Conservation (phyloP, 2,113 vertebrate species). For the Lagenorhynchus albirostris region DNA sequence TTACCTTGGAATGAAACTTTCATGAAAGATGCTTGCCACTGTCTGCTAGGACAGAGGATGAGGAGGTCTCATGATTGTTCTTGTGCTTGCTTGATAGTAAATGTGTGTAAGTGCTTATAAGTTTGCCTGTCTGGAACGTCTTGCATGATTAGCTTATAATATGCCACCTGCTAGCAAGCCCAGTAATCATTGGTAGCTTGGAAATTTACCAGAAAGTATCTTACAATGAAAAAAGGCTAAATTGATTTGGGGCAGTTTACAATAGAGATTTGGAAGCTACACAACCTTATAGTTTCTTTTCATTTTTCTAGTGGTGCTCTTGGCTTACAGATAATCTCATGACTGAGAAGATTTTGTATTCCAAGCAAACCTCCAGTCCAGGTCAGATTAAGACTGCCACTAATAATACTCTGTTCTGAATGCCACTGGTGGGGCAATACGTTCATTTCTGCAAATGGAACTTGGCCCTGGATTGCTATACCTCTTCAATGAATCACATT, state of each 20-base stretch:
- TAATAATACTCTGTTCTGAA: not conserved
- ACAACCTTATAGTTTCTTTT: not conserved
- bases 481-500: not conserved
- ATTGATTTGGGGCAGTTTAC: not conserved
- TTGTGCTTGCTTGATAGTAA: not conserved
- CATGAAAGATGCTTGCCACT: not conserved
- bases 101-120: not conserved
- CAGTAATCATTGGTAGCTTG: not conserved
- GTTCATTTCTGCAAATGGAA: not conserved
- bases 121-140: not conserved
- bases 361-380: not conserved
- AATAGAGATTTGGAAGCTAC: not conserved
- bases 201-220: not conserved
- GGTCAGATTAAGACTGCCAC: not conserved
- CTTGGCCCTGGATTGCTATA: not conserved
- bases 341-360: not conserved
- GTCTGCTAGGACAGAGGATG: not conserved
- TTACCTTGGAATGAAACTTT: not conserved
- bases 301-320: not conserved
- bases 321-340: not conserved
- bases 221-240: not conserved
- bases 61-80: not conserved
- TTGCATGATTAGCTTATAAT: not conserved
- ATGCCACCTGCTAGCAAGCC: not conserved
- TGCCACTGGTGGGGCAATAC: not conserved